Conservation (phyloP, 2,888 invertebrate genomes). For the Andrena trimmerana region DNA sequence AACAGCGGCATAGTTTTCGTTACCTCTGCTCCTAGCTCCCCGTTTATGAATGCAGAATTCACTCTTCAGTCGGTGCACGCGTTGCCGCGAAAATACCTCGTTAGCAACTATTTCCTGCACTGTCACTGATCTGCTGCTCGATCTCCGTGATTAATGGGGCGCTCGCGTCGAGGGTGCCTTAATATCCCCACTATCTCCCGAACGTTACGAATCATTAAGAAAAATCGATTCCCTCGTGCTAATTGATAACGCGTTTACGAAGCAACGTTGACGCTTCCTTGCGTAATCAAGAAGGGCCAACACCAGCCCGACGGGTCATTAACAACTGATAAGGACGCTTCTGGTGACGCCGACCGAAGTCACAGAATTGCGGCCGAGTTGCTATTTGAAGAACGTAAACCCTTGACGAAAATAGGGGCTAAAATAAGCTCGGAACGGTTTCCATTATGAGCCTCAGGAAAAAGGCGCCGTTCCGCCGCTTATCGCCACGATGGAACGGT, state of each 20-base stretch:
- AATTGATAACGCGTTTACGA: constrained; percentile 20
- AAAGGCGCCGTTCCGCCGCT: not conserved
- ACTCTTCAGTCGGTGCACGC: not conserved
- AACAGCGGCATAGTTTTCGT: no score
- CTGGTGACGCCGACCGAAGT: no score
- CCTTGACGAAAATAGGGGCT: no score
- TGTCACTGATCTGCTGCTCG: constrained; percentile 35
- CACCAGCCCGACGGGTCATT: not conserved
- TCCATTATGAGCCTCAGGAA: not conserved
- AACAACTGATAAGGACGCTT: not conserved
- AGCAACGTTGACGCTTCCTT: not conserved
- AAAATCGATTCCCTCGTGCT: constrained; percentile 28
- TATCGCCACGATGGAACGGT: constrained; percentile 3
- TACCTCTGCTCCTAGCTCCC: no score
- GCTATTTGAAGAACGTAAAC: no score
- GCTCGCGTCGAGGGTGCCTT: not conserved
- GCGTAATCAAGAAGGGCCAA: not conserved
- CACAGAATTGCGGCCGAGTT: no score
- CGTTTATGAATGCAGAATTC: not conserved
- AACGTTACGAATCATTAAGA: constrained; percentile 35
- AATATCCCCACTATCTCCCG: constrained; percentile 9
- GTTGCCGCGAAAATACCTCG: constrained; percentile 24
- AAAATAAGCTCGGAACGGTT: no score
- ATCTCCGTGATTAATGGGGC: constrained; percentile 43
- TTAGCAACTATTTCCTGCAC: constrained; percentile 43